These are phyloP conservation scores for Augochlorella aurata DNA, from an alignment of 2,888 invertebrate genomes.

Conservation along the genomic window DNA sequence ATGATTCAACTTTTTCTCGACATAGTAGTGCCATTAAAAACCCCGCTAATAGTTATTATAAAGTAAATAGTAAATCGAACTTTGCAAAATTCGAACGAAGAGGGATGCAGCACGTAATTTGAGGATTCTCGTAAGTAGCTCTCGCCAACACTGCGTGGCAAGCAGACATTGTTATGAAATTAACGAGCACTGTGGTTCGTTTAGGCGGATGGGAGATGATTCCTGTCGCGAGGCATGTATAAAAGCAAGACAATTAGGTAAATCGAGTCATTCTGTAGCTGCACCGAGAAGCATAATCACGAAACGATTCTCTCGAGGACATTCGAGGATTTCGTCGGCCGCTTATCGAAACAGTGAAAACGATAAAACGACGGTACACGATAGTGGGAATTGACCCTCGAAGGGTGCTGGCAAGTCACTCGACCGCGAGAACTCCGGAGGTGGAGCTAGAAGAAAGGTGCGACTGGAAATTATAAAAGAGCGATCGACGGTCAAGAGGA, in stretches of 20 bases:
- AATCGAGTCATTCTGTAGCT: constrained; percentile 15
- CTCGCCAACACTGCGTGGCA: not conserved
- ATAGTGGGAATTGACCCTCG: constrained; percentile 4
- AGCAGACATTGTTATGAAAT: constrained; percentile 46
- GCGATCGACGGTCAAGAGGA: constrained; percentile 69
- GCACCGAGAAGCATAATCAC: not conserved
- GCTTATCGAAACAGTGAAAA: not conserved
- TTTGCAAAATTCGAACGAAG: not conserved
- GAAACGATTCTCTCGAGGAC: not conserved
- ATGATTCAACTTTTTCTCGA: not conserved
- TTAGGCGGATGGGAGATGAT: constrained; percentile 19
- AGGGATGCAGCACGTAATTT: not conserved
- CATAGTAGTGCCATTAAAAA: not conserved
- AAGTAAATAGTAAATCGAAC: not conserved
- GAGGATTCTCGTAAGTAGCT: constrained; percentile 6
- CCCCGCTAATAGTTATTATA: not conserved
- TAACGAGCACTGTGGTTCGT: constrained; percentile 10
- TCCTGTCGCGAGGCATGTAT: constrained; percentile 31
- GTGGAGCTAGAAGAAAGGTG: constrained; percentile 68
- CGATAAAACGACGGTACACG: not conserved
- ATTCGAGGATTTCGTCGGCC: not conserved
- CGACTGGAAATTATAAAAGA: constrained; percentile 79
- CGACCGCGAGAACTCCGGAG: constrained; percentile 43
- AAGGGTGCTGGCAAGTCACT: constrained; percentile 24
- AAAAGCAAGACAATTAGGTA: constrained; percentile 44